These are phyloP conservation scores for Papilio elwesi DNA, from an alignment of 2,888 invertebrate genomes.

Conservation along the genomic window DNA sequence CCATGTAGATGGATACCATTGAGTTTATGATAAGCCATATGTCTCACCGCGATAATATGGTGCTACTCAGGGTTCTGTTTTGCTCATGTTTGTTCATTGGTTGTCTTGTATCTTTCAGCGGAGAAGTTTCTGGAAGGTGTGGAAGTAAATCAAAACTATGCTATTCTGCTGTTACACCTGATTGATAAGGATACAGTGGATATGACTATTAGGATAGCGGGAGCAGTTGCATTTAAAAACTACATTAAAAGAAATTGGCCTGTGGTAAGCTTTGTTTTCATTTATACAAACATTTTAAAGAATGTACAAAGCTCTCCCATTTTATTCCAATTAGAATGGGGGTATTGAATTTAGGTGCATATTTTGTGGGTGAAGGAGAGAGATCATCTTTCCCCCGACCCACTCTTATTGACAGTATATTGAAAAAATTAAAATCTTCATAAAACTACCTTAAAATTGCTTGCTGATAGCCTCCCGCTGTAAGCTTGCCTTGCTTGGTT, in stretches of 20 bases:
- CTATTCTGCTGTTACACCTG: constrained; percentile 92
- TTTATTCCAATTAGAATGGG: not conserved
- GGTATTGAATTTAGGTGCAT: too few relatives aligned
- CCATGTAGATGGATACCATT: too few relatives aligned
- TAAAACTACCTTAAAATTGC: too few relatives aligned
- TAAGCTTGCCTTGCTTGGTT: too few relatives aligned
- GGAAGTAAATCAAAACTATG: constrained; percentile 95
- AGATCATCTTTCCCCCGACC: too few relatives aligned
- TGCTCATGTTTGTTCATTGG: not conserved
- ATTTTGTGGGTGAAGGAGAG: too few relatives aligned
- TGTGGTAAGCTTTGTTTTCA: constrained; percentile 83
- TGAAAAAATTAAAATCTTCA: too few relatives aligned
- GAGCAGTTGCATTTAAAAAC: constrained; percentile 98
- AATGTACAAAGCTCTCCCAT: not conserved
- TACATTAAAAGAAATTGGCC: constrained; percentile 98
- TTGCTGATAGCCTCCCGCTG: too few relatives aligned
- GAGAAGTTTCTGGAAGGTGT: constrained; percentile 96
- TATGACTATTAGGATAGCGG: constrained; percentile 92
- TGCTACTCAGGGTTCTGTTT: not conserved
- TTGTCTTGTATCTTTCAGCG: constrained; percentile 80
- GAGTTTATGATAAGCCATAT: too few relatives aligned
- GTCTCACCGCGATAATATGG: not conserved
- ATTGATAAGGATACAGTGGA: constrained; percentile 93
- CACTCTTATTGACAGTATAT: too few relatives aligned
- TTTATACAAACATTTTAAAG: not conserved